These are phyloP conservation scores for Paralichthys olivaceus DNA, from an alignment of 2,113 vertebrate species.

Conservation along the genomic window DNA sequence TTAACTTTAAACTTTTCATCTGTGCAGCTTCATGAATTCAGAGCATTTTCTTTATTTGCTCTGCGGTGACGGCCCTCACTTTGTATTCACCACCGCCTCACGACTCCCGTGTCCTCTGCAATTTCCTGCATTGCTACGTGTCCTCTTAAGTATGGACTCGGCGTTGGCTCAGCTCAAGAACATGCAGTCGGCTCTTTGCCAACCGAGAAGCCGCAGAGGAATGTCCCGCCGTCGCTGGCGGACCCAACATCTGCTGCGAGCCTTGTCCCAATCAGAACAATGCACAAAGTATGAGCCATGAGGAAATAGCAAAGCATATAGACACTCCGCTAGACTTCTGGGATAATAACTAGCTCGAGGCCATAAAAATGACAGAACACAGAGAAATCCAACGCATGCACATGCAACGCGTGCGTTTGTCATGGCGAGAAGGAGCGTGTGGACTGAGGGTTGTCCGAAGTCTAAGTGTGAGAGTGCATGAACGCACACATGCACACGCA, in stretches of 20 bases:
- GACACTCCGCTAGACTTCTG: neutral
- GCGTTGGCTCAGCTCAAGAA: too few species aligned
- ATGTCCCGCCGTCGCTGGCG: neutral
- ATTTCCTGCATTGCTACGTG: neutral
- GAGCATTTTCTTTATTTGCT: neutral
- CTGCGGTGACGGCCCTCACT: neutral
- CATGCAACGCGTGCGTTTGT: slow-evolving; percentile 20
- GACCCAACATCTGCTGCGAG: slow-evolving; percentile 58
- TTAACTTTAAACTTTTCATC: too few species aligned
- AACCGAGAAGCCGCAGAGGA: neutral
- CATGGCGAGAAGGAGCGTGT: neutral
- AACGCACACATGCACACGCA: slow-evolving; percentile 26
- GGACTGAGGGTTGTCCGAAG: slow-evolving; percentile 31
- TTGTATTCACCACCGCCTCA: neutral
- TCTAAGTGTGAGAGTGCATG: slow-evolving; percentile 12
- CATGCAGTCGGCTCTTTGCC: neutral
- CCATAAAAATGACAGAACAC: slow-evolving; percentile 27
- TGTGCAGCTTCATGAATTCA: too few species aligned
- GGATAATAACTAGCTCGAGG: slow-evolving; percentile 37
- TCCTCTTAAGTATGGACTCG: neutral
- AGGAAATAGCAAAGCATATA: neutral
- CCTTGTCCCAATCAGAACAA: too few species aligned
- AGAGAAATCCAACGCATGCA: neutral
- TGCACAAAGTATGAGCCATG: neutral
- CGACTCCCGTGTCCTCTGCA: neutral